Percentiles rank a stretch among this genome's conserved stretches.
phyloP scores from a whole-genome alignment of 2,113 vertebrate genomes.

The Phalacrocorax brasilianus region DNA sequence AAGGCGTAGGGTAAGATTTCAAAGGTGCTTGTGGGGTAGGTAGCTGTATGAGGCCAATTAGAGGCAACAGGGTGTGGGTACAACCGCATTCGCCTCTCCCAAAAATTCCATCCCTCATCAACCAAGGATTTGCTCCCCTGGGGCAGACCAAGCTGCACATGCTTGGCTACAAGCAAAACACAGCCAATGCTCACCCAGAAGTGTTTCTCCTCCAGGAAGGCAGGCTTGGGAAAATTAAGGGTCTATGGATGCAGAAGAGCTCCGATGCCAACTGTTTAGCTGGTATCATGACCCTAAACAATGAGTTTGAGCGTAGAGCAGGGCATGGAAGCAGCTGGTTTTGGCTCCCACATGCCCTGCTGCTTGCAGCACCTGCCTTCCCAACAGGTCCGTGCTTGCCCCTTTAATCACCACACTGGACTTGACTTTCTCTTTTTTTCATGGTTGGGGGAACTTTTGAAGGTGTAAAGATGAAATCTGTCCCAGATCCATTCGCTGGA shows the following conservation, averaged over 20 bases:
- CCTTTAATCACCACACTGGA: not conserved
- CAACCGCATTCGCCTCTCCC: not conserved
- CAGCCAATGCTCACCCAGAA: fast-evolving
- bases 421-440: not conserved
- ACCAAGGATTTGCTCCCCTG: not conserved
- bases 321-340: not conserved
- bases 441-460: not conserved
- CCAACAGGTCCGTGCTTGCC: not conserved
- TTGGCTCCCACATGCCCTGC: not conserved
- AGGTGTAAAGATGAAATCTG: not conserved
- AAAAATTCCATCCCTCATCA: not conserved
- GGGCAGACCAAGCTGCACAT: fast-evolving
- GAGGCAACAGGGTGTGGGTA: not conserved
- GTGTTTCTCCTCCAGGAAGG: not conserved
- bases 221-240: not conserved
- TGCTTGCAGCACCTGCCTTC: not conserved
- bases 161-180: not conserved
- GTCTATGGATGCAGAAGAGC: not conserved
- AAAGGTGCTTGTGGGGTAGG: fast-evolving
- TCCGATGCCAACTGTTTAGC: not conserved
- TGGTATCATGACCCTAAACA: not conserved
- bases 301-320: not conserved
- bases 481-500: not conserved
- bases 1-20: not conserved
- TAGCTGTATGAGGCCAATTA: not conserved